These are phyloP conservation scores for Sorex fumeus DNA, from an alignment of 2,113 vertebrate genomes.

Conservation along the genomic window DNA sequence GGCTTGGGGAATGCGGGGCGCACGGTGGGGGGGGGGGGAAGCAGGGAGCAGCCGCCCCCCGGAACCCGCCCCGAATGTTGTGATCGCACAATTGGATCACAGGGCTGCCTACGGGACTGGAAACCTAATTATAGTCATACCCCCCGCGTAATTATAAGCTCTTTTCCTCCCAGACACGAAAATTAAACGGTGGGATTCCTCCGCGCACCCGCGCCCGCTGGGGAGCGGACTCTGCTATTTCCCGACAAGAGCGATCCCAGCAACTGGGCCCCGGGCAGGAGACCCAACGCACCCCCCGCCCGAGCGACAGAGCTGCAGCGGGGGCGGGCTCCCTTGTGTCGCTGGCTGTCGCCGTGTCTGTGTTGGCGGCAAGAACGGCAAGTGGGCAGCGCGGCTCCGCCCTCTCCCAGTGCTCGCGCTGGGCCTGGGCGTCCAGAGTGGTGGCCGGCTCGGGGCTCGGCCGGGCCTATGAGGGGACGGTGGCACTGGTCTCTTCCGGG, in stretches of 20 bases:
- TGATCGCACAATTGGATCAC: conserved; percentile 73
- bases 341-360: no score
- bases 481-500: conserved; percentile 13
- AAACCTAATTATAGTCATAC: conserved; percentile 79
- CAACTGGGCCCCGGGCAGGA: no score
- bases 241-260: no score
- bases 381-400: background rate
- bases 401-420: no score
- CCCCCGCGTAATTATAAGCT: conserved; percentile 79
- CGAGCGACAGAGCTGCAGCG: background rate
- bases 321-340: no score
- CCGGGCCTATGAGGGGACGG: no score
- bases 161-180: conserved; percentile 79
- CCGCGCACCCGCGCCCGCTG: conserved; percentile 30
- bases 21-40: background rate
- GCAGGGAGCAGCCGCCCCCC: conserved; percentile 21
- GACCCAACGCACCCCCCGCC: background rate
- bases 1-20: conserved; percentile 16
- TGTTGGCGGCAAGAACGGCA: no score
- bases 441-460: no score
- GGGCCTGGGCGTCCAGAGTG: no score
- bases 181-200: conserved; percentile 81
- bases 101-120: conserved; percentile 71
- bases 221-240: conserved; percentile 78
- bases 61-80: conserved; percentile 54